These are phyloP conservation scores for Holacanthus passer DNA, from an alignment of 2,113 vertebrate genomes.

Conservation along the genomic window DNA sequence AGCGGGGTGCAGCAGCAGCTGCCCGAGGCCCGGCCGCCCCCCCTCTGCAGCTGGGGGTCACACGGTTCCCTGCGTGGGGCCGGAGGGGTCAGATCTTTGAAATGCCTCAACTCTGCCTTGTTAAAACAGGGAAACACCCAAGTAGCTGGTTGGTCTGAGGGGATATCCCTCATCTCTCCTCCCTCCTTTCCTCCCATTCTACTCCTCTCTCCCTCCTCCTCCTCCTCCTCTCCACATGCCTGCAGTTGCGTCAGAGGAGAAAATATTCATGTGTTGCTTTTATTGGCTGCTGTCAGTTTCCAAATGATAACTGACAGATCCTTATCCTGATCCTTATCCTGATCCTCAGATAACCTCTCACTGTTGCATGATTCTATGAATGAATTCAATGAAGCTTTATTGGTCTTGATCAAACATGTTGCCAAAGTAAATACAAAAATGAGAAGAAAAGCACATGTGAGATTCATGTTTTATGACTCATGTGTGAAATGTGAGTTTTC, in stretches of 20 bases:
- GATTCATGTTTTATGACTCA: background rate
- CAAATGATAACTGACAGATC: background rate
- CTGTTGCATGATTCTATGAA: background rate
- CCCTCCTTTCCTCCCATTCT: conserved; percentile 43
- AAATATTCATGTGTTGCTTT: conserved; percentile 17
- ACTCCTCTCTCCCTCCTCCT: background rate
- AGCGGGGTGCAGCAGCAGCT: conserved; percentile 38
- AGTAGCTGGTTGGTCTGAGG: conserved; percentile 36
- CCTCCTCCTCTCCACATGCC: conserved; percentile 28
- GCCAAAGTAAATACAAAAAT: background rate
- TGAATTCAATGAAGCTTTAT: background rate
- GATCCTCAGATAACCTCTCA: too few relatives aligned
- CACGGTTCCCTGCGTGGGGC: conserved; percentile 14
- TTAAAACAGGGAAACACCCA: conserved; percentile 76
- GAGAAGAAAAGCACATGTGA: background rate
- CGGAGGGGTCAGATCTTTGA: conserved; percentile 57
- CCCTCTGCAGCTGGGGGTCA: conserved; percentile 57
- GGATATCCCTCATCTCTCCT: conserved; percentile 64
- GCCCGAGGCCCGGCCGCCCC: background rate
- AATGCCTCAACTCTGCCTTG: conserved; percentile 58
- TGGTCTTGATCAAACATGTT: background rate
- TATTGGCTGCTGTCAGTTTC: background rate
- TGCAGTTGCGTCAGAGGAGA: conserved; percentile 32
- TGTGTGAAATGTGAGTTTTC: background rate
- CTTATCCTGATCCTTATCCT: too few relatives aligned